Base-by-base conservation (phyloP, 2,888 invertebrate genomes). In the Sarcophaga rosellei region DNA sequence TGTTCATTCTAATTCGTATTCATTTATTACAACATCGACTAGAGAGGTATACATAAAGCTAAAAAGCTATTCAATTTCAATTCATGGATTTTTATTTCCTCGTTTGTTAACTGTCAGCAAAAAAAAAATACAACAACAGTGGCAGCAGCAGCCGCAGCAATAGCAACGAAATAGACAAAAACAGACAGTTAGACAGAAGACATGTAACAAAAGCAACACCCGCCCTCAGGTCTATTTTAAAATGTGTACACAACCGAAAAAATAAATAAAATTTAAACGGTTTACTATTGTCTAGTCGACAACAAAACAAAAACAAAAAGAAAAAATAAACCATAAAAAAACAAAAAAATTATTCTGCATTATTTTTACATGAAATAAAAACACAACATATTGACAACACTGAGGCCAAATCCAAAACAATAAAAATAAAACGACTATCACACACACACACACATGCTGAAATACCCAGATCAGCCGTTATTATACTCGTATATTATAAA, bases 41-140 rank as follows among this genome's bases (percentile, higher is more conserved):
- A 47, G 5, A 35, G 35, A 35, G 35, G 35, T 35, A 35, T n/a
- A n/a, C n/a, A n/a, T 35, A 53, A 53, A 53, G 53, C 53, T 15
- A 53, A 4, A 72, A n/a, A 74, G 23, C 70, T 77, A 65, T 70
- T 17, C 20, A 82, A 63, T 77, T 77, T 61, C 72, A 61, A 77
- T 66, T 72, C 61, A 72, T 77, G 79, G 53, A 81, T 84, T 84
- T 81, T 84, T 77, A 81, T 78, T 86, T 86, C 86, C 86, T 86
- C 69, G 74, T 81, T 84, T 77, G 84, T 62, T 70, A 66, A 65
- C 73, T 77, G 83, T 69, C 80, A 74, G 74, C 44, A 66, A 44
- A 61, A 59, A 44, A 61, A 59, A 20, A 20, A n/a, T 15, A 57
- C 57, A 57, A 10, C 2, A 35, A 35, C 35, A 35, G 10, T 2